Percentiles rank a stretch among this genome's conserved stretches.
These are phyloP conservation scores for Lathamus discolor DNA, from an alignment of 2,113 vertebrate species.

Conservation along the genomic window DNA sequence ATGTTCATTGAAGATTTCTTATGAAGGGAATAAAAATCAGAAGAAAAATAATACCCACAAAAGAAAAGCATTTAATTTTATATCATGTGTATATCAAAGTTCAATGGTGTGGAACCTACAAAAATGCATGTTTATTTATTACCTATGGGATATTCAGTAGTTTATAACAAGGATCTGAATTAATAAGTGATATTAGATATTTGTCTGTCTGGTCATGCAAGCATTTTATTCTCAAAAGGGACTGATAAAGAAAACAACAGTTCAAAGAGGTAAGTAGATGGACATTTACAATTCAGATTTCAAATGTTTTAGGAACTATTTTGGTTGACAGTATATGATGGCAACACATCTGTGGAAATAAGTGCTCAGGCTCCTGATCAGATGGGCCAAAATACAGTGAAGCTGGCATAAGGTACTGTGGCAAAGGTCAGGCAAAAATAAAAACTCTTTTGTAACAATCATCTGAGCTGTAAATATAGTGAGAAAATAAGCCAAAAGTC, in stretches of 20 bases:
- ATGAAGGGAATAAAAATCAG: background rate
- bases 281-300: background rate
- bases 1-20: background rate
- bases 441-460: background rate
- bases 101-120: background rate
- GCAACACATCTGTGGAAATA: background rate
- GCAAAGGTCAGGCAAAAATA: background rate
- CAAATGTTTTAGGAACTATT: background rate
- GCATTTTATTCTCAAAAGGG: background rate
- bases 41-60: background rate
- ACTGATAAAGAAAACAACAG: background rate
- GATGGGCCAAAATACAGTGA: background rate
- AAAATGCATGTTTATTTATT: background rate
- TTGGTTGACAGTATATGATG: background rate
- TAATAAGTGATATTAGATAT: background rate
- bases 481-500: background rate
- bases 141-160: background rate
- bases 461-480: background rate
- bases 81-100: background rate
- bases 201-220: background rate
- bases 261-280: background rate
- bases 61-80: background rate
- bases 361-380: background rate
- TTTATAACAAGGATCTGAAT: background rate
- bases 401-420: background rate